These are phyloP conservation scores for Leptopilina boulardi DNA, from an alignment of 1,140 invertebrate species.

Conservation along the genomic window DNA sequence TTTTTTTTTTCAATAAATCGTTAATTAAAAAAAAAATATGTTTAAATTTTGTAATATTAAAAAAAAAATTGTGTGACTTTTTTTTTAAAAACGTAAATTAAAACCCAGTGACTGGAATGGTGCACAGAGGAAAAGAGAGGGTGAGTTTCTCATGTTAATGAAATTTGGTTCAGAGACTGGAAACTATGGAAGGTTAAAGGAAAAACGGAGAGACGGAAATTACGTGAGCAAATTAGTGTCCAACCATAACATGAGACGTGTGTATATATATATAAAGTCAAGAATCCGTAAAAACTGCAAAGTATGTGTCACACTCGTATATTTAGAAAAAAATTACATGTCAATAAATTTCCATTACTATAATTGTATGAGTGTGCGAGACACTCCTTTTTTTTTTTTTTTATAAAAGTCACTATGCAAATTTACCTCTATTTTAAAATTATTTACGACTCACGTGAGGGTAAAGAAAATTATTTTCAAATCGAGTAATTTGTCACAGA, in stretches of 20 bases:
- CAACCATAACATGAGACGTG: neutral
- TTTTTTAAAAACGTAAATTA: neutral
- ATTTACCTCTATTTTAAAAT: neutral
- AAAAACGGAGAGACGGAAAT: slow-evolving; percentile 46
- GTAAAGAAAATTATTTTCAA: too few species aligned
- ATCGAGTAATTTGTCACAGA: too few species aligned
- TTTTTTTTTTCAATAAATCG: too few species aligned
- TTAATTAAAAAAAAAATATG: too few species aligned
- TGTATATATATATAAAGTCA: neutral
- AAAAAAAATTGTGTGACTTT: neutral
- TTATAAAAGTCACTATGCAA: slow-evolving; percentile 1
- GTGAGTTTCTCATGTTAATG: slow-evolving; percentile 48
- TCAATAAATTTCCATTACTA: slow-evolving; percentile 5
- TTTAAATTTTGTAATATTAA: neutral
- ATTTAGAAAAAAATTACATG: slow-evolving; percentile 7
- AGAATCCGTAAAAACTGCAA: neutral
- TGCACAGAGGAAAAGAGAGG: neutral
- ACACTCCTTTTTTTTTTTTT: slow-evolving; percentile 1
- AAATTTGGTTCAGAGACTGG: slow-evolving; percentile 46
- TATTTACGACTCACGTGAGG: too few species aligned
- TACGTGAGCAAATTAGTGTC: slow-evolving; percentile 60
- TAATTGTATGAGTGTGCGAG: neutral
- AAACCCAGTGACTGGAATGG: slow-evolving; percentile 1
- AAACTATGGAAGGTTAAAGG: slow-evolving; percentile 36
- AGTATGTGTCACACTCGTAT: neutral